Evolutionary conservation across 37 sponge, comb jelly and placozoan genomes (phyloP).

Genomic region (Cladorhizidae sp.): DNA sequence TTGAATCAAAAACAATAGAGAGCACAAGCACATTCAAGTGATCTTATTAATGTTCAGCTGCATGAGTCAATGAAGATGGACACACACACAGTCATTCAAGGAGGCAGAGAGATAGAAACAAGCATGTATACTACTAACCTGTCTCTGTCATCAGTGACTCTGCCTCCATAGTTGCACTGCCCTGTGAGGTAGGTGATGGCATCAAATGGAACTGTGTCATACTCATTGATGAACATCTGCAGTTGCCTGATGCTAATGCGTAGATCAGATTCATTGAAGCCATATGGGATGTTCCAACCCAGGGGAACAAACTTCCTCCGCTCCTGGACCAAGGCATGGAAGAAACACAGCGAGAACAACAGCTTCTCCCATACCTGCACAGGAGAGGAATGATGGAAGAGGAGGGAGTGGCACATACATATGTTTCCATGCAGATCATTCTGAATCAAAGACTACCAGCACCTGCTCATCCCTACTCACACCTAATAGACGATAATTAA

Average conservation of each 20-base stretch:
- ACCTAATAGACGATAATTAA: too few relatives aligned
- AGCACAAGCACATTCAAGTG: too few relatives aligned
- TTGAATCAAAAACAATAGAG: too few relatives aligned
- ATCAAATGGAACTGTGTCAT: conserved; percentile 88
- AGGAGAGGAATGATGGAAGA: background rate
- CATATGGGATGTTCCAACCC: conserved; percentile 99
- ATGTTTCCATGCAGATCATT: background rate
- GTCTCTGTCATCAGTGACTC: conserved; percentile 99
- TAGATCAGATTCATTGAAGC: conserved; percentile 98
- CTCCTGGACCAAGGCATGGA: conserved; percentile 98
- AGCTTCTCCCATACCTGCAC: conserved; percentile 92
- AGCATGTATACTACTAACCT: conserved; percentile 41
- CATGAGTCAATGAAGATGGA: background rate
- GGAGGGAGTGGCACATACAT: background rate
- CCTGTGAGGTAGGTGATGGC: conserved; percentile 98
- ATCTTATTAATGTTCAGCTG: too few relatives aligned
- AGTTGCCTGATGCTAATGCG: conserved; percentile 94
- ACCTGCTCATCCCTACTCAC: too few relatives aligned
- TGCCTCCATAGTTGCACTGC: conserved; percentile 97
- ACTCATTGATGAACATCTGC: conserved; percentile 97
- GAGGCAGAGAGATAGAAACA: too few relatives aligned
- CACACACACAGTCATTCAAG: background rate
- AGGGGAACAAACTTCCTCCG: conserved; percentile 95
- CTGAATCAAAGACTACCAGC: background rate
- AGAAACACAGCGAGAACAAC: conserved; percentile 95